phyloP scores from a whole-genome alignment of 1,140 invertebrate genomes.

The Belonocnema kinseyi region DNA sequence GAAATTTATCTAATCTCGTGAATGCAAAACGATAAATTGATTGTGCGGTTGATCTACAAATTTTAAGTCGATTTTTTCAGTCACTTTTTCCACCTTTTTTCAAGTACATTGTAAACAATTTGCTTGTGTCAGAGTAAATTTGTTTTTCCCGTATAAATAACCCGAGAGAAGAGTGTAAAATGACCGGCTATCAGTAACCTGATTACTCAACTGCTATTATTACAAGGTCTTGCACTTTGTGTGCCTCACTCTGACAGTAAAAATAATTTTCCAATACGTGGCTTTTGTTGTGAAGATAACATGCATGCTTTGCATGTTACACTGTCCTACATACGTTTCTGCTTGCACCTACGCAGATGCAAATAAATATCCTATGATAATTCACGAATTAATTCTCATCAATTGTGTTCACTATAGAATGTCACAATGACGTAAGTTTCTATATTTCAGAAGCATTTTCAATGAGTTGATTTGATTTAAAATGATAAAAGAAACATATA shows the following conservation, averaged over 20 bases:
- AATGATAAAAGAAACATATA: not conserved
- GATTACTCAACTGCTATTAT: slow-evolving; percentile 18
- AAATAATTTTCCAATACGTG: slow-evolving; percentile 55
- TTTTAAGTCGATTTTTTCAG: not conserved
- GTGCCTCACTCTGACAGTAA: slow-evolving; percentile 33
- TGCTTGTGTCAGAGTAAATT: not conserved
- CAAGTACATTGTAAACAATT: not conserved
- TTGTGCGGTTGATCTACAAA: not conserved
- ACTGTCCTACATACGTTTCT: slow-evolving; percentile 25
- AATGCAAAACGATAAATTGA: not conserved
- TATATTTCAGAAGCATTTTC: slow-evolving; percentile 15
- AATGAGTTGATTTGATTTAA: not conserved
- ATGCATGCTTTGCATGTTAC: slow-evolving; percentile 35
- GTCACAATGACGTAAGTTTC: not conserved
- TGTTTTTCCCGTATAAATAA: slow-evolving; percentile 16
- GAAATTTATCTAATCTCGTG: not conserved
- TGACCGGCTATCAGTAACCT: slow-evolving; percentile 20
- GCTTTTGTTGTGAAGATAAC: slow-evolving; percentile 41
- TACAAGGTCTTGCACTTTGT: slow-evolving; percentile 34
- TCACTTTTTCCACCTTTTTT: not conserved
- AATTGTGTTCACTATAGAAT: slow-evolving; percentile 1
- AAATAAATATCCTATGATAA: slow-evolving; percentile 20
- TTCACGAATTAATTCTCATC: slow-evolving; percentile 37
- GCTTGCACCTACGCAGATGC: slow-evolving; percentile 23
- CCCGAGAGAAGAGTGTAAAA: slow-evolving; percentile 11